These are phyloP conservation scores for Trichopoda pennipes DNA, from an alignment of 2,888 invertebrate species.

Conservation along the genomic window DNA sequence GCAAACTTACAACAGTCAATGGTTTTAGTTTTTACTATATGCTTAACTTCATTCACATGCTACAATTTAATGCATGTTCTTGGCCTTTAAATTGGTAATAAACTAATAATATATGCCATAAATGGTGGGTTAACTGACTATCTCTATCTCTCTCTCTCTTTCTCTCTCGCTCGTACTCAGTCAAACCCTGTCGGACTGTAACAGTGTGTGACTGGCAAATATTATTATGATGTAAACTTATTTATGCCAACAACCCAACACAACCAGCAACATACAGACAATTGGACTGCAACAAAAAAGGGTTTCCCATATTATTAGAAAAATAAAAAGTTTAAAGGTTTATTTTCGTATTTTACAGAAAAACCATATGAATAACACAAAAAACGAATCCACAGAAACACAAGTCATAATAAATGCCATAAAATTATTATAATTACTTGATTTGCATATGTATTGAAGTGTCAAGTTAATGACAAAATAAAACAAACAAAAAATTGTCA, in stretches of 20 bases:
- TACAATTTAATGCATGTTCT: constrained; percentile 71
- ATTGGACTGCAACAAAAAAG: constrained; percentile 40
- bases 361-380: constrained; percentile 7
- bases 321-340: background rate
- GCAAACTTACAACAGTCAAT: constrained; percentile 40
- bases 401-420: constrained; percentile 64
- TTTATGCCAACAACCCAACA: constrained; percentile 32
- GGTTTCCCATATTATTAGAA: constrained; percentile 37
- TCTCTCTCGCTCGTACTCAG: background rate
- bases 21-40: constrained; percentile 60
- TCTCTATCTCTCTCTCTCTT: constrained; percentile 1
- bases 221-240: constrained; percentile 63
- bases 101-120: constrained; percentile 70
- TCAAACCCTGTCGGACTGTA: background rate
- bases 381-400: constrained; percentile 32
- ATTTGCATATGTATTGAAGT: constrained; percentile 64
- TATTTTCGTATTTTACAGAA: constrained; percentile 11
- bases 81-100: constrained; percentile 70
- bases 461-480: constrained; percentile 52
- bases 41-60: constrained; percentile 67
- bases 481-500: constrained; percentile 37
- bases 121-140: constrained; percentile 54
- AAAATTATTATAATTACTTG: constrained; percentile 67
- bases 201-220: constrained; percentile 49
- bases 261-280: constrained; percentile 30